Evolutionary conservation across 2,797 vertebrate genomes (phyloP), one percentile per base, ranked within the genome.

Genomic region (Euphonia xanthogaster): DNA sequence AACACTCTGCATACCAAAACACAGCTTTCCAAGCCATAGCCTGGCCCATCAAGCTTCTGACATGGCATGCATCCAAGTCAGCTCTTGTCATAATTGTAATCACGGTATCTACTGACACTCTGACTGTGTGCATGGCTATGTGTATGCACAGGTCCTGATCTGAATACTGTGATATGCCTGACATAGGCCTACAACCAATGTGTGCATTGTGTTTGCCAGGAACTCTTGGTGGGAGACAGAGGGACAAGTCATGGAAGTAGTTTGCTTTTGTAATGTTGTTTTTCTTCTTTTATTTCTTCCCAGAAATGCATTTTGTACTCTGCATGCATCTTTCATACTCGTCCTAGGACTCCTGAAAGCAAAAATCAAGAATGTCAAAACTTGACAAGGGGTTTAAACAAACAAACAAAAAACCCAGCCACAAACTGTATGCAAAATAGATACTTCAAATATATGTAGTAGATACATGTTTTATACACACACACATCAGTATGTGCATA

Each of bases 1-100:
- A 1, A 1, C 1, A 2, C 21, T 40, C 23, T 3, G 1, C 3
- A 3, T 68, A 39, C 14, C 1, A 15, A 78, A 84, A 58, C 42
- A 44, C n/a, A 75, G 33, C 10, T 73, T 35, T 71, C 24, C 47
- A 61, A 78, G 62, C 31, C 21, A 8, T 45, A 25, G 11, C 37
- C 48, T 9, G 4, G 12, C 44, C 31, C 3, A 1, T 89, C 53
- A 40, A 25, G 37, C 63, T 68, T 57, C 54, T 75, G 37, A 65
- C n/a, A 54, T 0, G 3, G 20, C 15, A 53, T 44, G 12, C 37
- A 78, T 48, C 35, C 35, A 30, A 50, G 30, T 40, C 77, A 75
- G 30, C 14, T 62, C 66, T 63, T 63, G 45, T 37, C 33, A 21
- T 45, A 51, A 54, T 3, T 75, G 35, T 58, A 50, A 58, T 73